These are phyloP conservation scores for Leistus spinibarbis DNA, from an alignment of 2,888 invertebrate species.

Conservation along the genomic window DNA sequence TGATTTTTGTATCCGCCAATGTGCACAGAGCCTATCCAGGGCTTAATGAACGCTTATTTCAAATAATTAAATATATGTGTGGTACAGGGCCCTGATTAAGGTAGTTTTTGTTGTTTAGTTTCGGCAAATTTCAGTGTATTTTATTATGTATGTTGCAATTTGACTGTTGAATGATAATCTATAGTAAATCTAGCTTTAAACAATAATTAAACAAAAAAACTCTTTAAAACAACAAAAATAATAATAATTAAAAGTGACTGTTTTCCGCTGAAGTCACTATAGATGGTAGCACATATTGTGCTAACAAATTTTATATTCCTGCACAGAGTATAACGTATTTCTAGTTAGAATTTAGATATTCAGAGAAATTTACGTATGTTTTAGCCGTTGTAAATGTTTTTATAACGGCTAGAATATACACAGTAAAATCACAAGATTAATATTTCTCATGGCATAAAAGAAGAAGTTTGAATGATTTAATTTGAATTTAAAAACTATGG, in stretches of 20 bases:
- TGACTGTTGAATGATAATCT: constrained; percentile 38
- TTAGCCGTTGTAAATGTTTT: background rate
- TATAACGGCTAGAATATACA: background rate
- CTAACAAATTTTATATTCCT: constrained; percentile 35
- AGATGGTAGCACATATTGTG: constrained; percentile 38
- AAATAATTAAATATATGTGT: too few relatives aligned
- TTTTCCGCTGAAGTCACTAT: constrained; percentile 35
- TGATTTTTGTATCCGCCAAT: too few relatives aligned
- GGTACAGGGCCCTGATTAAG: background rate
- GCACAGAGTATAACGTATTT: constrained; percentile 18
- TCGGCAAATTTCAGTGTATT: background rate
- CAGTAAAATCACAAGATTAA: background rate
- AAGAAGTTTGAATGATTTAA: background rate
- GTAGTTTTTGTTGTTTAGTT: constrained; percentile 1
- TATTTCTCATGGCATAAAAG: background rate
- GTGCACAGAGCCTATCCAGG: too few relatives aligned
- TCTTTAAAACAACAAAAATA: constrained; percentile 10
- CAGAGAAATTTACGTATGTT: background rate
- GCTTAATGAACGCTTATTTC: too few relatives aligned
- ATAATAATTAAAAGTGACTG: constrained; percentile 20
- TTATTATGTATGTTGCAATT: constrained; percentile 35
- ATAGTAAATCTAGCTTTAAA: background rate
- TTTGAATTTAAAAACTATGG: too few relatives aligned
- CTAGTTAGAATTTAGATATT: background rate
- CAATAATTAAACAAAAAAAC: constrained; percentile 24